Evolutionary conservation across 2,113 vertebrate species (phyloP).

Genomic region (Pipra filicauda): DNA sequence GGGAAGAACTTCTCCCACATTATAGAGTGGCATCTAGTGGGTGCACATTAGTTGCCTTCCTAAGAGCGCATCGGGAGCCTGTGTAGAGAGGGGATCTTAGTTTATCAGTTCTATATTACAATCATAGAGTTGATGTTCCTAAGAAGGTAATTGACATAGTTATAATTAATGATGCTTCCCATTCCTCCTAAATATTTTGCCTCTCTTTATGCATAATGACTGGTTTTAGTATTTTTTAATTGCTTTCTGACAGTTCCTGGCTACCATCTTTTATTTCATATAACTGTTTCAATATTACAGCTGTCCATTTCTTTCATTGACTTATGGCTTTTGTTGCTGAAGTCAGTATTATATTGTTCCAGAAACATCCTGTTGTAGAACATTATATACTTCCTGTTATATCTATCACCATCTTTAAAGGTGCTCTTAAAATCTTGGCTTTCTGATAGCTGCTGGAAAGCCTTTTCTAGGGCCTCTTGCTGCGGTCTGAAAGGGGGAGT

Average conservation of each 20-base stretch:
- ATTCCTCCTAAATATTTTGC: not conserved
- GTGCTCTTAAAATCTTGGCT: constrained; percentile 10
- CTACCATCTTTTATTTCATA: not conserved
- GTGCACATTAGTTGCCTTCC: not conserved
- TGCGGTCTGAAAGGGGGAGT: too few species aligned
- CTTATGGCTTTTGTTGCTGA: not conserved
- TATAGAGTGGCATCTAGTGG: constrained; percentile 35
- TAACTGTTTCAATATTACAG: not conserved
- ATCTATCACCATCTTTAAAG: not conserved
- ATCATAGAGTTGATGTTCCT: not conserved
- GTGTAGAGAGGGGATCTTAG: not conserved
- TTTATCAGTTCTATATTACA: not conserved
- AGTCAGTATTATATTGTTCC: not conserved
- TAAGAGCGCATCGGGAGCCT: not conserved
- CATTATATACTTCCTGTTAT: too few species aligned
- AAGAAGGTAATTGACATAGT: not conserved
- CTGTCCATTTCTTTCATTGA: not conserved
- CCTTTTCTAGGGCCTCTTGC: not conserved
- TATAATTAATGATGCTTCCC: not conserved
- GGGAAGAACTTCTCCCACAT: not conserved
- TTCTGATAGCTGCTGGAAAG: not conserved
- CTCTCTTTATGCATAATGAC: not conserved
- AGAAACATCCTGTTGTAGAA: not conserved
- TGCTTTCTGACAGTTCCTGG: constrained; percentile 1
- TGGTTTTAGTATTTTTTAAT: not conserved